Conservation (phyloP, 2,113 vertebrate genomes). For the Pithys albifrons region DNA sequence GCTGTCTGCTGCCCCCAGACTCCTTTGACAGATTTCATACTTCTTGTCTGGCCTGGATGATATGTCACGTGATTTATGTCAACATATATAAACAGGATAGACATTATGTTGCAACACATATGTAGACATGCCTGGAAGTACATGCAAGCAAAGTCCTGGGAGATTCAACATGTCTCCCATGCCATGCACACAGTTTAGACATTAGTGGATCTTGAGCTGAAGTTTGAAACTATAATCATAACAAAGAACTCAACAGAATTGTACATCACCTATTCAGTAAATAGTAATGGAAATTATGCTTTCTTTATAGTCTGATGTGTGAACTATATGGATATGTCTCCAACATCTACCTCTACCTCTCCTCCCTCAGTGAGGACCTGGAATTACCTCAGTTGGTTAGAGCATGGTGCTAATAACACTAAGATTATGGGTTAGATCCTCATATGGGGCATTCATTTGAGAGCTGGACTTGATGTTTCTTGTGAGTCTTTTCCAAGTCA, state of each 20-base stretch:
- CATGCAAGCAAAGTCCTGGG: background rate
- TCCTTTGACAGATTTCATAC: background rate
- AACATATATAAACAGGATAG: background rate
- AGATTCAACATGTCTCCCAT: background rate
- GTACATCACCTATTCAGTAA: background rate
- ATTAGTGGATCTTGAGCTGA: background rate
- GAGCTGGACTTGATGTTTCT: too few relatives aligned
- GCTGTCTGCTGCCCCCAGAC: background rate
- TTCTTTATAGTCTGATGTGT: too few relatives aligned
- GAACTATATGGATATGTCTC: too few relatives aligned
- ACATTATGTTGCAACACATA: background rate
- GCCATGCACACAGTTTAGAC: background rate
- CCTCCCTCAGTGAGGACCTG: too few relatives aligned
- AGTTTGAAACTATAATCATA: background rate
- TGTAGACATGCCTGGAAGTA: background rate
- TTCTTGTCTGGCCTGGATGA: background rate
- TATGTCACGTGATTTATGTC: background rate
- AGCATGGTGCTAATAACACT: too few relatives aligned
- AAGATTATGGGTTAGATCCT: too few relatives aligned
- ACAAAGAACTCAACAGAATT: background rate
- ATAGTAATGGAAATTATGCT: background rate
- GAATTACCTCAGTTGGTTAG: too few relatives aligned
- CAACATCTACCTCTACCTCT: too few relatives aligned
- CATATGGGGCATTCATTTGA: too few relatives aligned
- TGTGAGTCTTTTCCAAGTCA: too few relatives aligned